Evolutionary conservation across 2,888 invertebrate genomes (phyloP).

Genomic region (Brachynemurus nebulosus): DNA sequence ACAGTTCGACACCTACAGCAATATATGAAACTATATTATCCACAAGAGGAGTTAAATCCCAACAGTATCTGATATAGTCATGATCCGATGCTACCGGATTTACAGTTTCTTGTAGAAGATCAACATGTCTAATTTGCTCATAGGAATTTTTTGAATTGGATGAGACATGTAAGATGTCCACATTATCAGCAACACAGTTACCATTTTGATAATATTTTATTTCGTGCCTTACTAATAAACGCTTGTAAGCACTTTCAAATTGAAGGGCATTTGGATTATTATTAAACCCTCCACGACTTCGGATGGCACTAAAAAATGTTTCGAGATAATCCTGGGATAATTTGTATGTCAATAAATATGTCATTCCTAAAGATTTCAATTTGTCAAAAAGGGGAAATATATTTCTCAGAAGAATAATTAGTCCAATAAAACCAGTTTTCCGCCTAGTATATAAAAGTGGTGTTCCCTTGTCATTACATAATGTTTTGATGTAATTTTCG

Average conservation of each 20-base stretch:
- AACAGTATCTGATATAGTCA: not conserved
- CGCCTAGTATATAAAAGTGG: too few relatives aligned
- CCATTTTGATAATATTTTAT: too few relatives aligned
- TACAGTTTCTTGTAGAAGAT: not conserved
- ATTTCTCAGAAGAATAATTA: slow-evolving; percentile 12
- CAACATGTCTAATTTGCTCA: not conserved
- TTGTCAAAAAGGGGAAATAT: slow-evolving; percentile 12
- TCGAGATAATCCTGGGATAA: slow-evolving; percentile 14
- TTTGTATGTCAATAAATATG: slow-evolving; percentile 13
- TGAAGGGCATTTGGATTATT: slow-evolving; percentile 14
- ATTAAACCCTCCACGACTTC: slow-evolving; percentile 16
- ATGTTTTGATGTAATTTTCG: too few relatives aligned
- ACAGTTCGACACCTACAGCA: not conserved
- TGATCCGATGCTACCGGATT: not conserved
- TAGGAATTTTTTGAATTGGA: not conserved
- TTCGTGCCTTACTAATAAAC: slow-evolving; percentile 8
- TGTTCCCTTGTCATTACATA: too few relatives aligned
- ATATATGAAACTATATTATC: not conserved
- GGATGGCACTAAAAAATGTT: slow-evolving; percentile 15
- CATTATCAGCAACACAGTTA: slow-evolving; percentile 7
- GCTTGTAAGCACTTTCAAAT: slow-evolving; percentile 13
- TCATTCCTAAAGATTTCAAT: slow-evolving; percentile 7
- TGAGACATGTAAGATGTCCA: slow-evolving; percentile 6
- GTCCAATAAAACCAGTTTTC: slow-evolving; percentile 13
- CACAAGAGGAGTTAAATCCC: not conserved